A percentile compares a stretch with the other conserved stretches of the same genome.
phyloP scores from a whole-genome alignment of 2,888 invertebrate species.

The Trissoscelio sp. region DNA sequence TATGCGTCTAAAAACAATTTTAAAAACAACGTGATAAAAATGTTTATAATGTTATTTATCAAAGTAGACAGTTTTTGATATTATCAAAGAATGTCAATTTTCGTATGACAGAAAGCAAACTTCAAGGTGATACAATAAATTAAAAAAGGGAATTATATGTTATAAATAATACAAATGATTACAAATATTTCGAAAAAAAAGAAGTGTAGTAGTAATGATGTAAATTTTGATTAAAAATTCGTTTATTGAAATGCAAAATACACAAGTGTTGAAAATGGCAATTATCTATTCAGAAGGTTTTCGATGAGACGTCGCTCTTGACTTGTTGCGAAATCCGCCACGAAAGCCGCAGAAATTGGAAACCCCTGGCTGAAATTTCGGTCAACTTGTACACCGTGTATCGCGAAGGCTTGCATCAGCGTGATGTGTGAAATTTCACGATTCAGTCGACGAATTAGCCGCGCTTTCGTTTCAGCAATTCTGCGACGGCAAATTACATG shows the following conservation, averaged over 20 bases:
- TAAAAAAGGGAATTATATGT: no score
- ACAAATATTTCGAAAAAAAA: not conserved
- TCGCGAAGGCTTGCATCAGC: slow-evolving; percentile 86
- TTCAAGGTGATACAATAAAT: no score
- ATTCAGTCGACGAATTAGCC: slow-evolving; percentile 84
- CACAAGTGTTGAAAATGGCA: slow-evolving; percentile 5
- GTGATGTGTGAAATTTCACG: slow-evolving; percentile 87
- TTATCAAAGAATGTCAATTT: not conserved
- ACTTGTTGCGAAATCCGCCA: slow-evolving; percentile 75
- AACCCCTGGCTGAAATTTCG: slow-evolving; percentile 85
- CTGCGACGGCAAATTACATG: slow-evolving; percentile 87
- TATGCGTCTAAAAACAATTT: slow-evolving; percentile 12
- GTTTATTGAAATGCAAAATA: slow-evolving; percentile 28
- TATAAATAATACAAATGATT: no score
- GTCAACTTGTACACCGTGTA: slow-evolving; percentile 87
- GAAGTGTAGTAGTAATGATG: no score
- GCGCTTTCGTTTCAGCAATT: slow-evolving; percentile 85
- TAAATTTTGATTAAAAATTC: slow-evolving; percentile 25
- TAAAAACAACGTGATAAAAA: not conserved
- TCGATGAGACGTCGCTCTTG: slow-evolving; percentile 54
- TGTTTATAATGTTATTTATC: not conserved
- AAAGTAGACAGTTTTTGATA: slow-evolving; percentile 13
- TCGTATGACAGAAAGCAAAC: not conserved
- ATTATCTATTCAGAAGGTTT: slow-evolving; percentile 38
- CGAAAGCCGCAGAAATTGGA: slow-evolving; percentile 72